These are phyloP conservation scores for Dyspetes luteomarginatus DNA, from an alignment of 2,888 invertebrate species.

Conservation along the genomic window DNA sequence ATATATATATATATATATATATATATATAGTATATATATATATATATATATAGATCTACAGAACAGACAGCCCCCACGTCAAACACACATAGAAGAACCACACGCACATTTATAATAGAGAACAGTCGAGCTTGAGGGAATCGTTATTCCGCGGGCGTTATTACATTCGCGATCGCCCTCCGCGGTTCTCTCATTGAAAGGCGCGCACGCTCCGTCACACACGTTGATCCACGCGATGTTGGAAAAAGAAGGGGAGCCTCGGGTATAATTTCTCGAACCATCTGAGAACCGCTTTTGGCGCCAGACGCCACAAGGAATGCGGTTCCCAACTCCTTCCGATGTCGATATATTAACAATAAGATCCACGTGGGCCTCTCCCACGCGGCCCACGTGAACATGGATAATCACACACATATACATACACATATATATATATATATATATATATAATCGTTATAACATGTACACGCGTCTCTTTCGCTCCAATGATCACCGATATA, in stretches of 20 bases:
- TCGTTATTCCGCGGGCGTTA: slow-evolving; percentile 59
- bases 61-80: no score
- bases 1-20: no score
- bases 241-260: slow-evolving; percentile 27
- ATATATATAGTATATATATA: no score
- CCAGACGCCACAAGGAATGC: slow-evolving; percentile 79
- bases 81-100: no score
- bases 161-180: slow-evolving; percentile 31
- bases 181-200: slow-evolving; percentile 50
- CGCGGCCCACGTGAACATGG: slow-evolving; percentile 68
- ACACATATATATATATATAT: no score
- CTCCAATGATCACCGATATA: slow-evolving; percentile 18
- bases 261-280: not conserved
- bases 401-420: no score
- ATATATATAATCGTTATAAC: not conserved
- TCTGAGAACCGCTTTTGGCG: slow-evolving; percentile 79
- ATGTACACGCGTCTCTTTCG: slow-evolving; percentile 31
- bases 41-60: no score
- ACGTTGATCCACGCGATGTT: slow-evolving; percentile 30
- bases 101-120: no score
- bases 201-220: slow-evolving; percentile 39
- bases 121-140: slow-evolving; percentile 41
- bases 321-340: slow-evolving; percentile 75
- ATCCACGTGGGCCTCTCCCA: slow-evolving; percentile 74
- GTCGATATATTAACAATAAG: slow-evolving; percentile 39